phyloP scores from a whole-genome alignment of 2,113 vertebrate genomes.

The Callopanchax toddi region DNA sequence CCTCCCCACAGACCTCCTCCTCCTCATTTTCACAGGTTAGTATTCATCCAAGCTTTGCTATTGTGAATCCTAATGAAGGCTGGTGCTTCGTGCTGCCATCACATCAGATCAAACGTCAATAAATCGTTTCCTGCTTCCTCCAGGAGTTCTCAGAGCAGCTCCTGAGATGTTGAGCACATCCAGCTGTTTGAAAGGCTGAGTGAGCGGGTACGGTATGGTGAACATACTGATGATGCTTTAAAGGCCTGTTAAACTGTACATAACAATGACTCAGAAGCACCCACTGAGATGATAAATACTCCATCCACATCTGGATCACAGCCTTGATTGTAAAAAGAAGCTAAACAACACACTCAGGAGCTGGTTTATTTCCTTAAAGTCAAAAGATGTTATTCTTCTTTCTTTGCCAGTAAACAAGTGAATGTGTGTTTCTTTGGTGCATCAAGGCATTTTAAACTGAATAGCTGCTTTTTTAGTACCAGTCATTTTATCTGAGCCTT shows the following conservation, averaged over 20 bases:
- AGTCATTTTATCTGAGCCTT: not conserved
- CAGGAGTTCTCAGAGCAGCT: not conserved
- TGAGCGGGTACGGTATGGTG: slow-evolving; percentile 24
- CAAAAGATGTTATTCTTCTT: not conserved
- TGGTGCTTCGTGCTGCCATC: slow-evolving; percentile 6
- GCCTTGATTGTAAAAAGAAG: slow-evolving; percentile 31
- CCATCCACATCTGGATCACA: slow-evolving; percentile 37
- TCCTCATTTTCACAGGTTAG: slow-evolving; percentile 59
- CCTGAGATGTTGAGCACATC: slow-evolving; percentile 20
- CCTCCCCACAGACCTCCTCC: slow-evolving; percentile 25
- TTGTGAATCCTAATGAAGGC: slow-evolving; percentile 35
- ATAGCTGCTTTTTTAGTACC: not conserved
- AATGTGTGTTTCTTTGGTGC: too few species aligned
- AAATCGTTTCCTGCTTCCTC: not conserved
- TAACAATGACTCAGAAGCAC: slow-evolving; percentile 52
- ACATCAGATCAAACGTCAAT: slow-evolving; percentile 9
- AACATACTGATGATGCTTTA: slow-evolving; percentile 52
- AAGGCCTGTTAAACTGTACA: slow-evolving; percentile 49
- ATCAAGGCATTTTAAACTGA: not conserved
- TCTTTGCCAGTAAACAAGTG: too few species aligned
- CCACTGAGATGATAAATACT: slow-evolving; percentile 56
- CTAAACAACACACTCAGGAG: slow-evolving; percentile 14
- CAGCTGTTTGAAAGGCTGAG: slow-evolving; percentile 29
- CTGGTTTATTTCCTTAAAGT: slow-evolving; percentile 1
- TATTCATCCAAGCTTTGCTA: slow-evolving; percentile 41